These are phyloP conservation scores for Tetragonisca angustula DNA, from an alignment of 2,888 invertebrate species.

Conservation along the genomic window DNA sequence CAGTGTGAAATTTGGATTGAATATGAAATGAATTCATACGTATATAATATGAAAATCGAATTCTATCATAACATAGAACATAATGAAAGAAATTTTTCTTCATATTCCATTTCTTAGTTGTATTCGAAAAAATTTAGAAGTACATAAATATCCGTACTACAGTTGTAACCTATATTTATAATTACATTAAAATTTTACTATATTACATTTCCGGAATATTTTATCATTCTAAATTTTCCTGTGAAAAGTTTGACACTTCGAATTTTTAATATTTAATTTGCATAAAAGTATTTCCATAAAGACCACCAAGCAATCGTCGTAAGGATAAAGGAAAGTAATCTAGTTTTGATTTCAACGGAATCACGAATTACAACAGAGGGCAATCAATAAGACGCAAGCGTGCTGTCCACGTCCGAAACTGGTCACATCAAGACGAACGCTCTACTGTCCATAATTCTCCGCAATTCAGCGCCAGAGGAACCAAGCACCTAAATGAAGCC, in stretches of 20 bases:
- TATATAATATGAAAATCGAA: too few species aligned
- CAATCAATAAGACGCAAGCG: slow-evolving; percentile 16
- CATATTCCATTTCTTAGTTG: too few species aligned
- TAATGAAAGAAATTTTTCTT: too few species aligned
- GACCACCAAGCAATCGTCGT: not conserved
- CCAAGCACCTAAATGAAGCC: slow-evolving; percentile 40
- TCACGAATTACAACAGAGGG: not conserved
- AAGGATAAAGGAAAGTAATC: not conserved
- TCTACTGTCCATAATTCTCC: slow-evolving; percentile 25
- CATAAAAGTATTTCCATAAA: not conserved
- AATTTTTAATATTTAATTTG: not conserved
- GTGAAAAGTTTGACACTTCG: not conserved
- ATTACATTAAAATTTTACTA: not conserved
- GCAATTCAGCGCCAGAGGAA: slow-evolving; percentile 11
- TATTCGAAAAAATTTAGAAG: too few species aligned
- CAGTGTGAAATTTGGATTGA: too few species aligned
- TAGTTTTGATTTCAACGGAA: not conserved
- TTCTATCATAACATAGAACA: too few species aligned
- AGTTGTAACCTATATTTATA: too few species aligned
- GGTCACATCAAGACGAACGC: slow-evolving; percentile 22
- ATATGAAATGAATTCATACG: too few species aligned
- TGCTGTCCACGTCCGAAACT: slow-evolving; percentile 11
- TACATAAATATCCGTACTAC: too few species aligned
- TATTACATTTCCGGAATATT: not conserved
- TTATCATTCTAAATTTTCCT: not conserved